These are phyloP conservation scores for Ectemnius lituratus DNA, from an alignment of 2,888 invertebrate genomes.

Conservation along the genomic window DNA sequence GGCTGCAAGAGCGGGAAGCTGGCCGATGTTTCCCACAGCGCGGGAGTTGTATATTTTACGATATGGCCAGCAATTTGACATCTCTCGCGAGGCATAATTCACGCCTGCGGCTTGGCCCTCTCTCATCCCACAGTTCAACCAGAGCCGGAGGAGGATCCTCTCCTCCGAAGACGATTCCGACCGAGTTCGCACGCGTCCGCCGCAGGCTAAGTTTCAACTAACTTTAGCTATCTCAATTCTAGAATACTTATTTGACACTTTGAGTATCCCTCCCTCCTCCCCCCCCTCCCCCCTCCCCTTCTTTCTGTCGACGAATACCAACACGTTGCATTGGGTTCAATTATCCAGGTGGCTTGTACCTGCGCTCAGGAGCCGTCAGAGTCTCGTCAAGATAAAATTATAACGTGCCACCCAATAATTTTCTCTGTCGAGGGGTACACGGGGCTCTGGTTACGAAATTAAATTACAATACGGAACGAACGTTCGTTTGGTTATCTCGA, in stretches of 20 bases:
- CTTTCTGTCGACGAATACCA: no score
- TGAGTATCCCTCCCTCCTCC: constrained; percentile 20
- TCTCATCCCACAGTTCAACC: constrained; percentile 35
- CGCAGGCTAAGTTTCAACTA: constrained; percentile 25
- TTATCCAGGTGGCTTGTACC: background rate
- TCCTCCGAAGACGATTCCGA: constrained; percentile 31
- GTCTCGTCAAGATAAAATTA: constrained; percentile 51
- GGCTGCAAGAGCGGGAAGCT: constrained; percentile 65
- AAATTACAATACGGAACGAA: constrained; percentile 68
- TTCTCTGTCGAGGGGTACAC: constrained; percentile 44
- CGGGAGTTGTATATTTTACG: constrained; percentile 78
- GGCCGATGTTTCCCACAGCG: constrained; percentile 76
- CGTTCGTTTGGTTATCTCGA: constrained; percentile 33
- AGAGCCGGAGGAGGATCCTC: constrained; percentile 29
- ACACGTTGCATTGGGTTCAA: no score
- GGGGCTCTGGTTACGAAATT: constrained; percentile 69
- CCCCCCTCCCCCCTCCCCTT: background rate
- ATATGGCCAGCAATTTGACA: constrained; percentile 78
- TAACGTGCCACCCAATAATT: constrained; percentile 49
- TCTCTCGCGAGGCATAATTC: constrained; percentile 78
- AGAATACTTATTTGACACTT: constrained; percentile 44
- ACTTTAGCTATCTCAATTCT: no score
- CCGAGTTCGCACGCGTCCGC: constrained; percentile 62
- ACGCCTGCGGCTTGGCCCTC: constrained; percentile 64
- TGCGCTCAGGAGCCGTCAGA: background rate